Percentiles rank a stretch among this genome's conserved stretches.
phyloP scores from a whole-genome alignment of 2,888 invertebrate species.

The Scaptodrosophila latifasciaeformis region DNA sequence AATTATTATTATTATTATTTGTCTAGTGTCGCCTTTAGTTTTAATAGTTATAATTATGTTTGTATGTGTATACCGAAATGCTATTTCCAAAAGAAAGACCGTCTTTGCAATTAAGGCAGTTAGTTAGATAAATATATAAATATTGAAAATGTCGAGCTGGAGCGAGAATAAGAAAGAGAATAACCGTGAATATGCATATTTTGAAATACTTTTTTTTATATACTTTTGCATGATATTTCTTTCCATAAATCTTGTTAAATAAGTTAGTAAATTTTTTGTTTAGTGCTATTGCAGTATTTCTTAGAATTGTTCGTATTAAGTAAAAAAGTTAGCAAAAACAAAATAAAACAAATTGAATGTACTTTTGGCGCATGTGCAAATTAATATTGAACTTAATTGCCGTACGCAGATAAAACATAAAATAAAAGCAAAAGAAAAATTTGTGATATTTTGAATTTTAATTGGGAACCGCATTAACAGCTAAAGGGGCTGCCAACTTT shows the following conservation, averaged over 20 bases:
- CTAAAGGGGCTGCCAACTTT: too few relatives aligned
- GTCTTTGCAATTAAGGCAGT: background rate
- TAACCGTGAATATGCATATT: background rate
- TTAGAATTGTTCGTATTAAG: slow-evolving; percentile 46
- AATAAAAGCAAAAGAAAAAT: too few relatives aligned
- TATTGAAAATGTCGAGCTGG: background rate
- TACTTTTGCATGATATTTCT: slow-evolving; percentile 52
- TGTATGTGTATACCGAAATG: slow-evolving; percentile 14
- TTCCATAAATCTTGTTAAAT: slow-evolving; percentile 45
- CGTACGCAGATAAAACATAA: too few relatives aligned
- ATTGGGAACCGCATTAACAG: too few relatives aligned
- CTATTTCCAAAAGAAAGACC: slow-evolving; percentile 32
- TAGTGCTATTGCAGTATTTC: slow-evolving; percentile 60
- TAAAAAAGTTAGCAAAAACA: slow-evolving; percentile 44
- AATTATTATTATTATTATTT: slow-evolving; percentile 23
- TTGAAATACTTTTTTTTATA: background rate
- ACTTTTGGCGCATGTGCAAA: too few relatives aligned
- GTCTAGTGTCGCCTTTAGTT: slow-evolving; percentile 11
- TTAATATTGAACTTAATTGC: too few relatives aligned
- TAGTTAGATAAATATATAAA: background rate
- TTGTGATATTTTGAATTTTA: too few relatives aligned
- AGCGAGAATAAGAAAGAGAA: background rate
- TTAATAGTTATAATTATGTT: background rate
- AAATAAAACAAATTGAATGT: slow-evolving; percentile 19
- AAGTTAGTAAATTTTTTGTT: slow-evolving; percentile 54